Base-by-base conservation (phyloP, 2,888 invertebrate genomes). In the Chymomyza amoena region DNA sequence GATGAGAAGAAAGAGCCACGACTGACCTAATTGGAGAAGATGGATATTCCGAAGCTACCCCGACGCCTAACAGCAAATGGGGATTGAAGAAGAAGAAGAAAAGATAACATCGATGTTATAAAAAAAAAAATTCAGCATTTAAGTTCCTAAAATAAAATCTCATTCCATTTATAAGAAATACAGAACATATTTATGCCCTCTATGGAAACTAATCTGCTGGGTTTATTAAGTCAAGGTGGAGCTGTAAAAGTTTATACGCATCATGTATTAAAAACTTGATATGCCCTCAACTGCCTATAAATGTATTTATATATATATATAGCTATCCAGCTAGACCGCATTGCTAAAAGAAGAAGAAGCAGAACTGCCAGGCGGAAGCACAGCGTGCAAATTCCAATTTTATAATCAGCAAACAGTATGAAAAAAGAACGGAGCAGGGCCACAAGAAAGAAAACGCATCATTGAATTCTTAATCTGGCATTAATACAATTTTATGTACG, bases 401-500 rank as follows among this genome's bases (percentile, higher is more conserved):
- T 76, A 61, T 76, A 81, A 84, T 81, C 84, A 79, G 72, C 78
- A 72, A 54, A 73, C 61, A 60, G 57, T 39, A 63, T 57, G 50
- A 45, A 59, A 68, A 32, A 45, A 71, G 18, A 64, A 32, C n/a
- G 18, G 25, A 52, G 68, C 28, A 64, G 65, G 62, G 54, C 16
- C 54, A 18, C 54, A 54, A 59, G 70, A 68, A 69, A 65, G 70
- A 73, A 78, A 73, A 80, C 76, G 80, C 84, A 88, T 82, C 85
- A 81, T 77, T 80, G 78, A 77, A 78, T 81, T 80, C 87, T 81
- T 85, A 88, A 88, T 89, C 89, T 85, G 84, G 88, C 81, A 87
- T 89, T 89, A 88, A 88, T 88, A 84, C 81, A 89, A 88, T 88
- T 89, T 86, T 67, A 78, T 80, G 80, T 82, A 65, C 74, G 75